Evolutionary conservation across 2,888 invertebrate genomes (phyloP).

Genomic region (Conus canariensis): DNA sequence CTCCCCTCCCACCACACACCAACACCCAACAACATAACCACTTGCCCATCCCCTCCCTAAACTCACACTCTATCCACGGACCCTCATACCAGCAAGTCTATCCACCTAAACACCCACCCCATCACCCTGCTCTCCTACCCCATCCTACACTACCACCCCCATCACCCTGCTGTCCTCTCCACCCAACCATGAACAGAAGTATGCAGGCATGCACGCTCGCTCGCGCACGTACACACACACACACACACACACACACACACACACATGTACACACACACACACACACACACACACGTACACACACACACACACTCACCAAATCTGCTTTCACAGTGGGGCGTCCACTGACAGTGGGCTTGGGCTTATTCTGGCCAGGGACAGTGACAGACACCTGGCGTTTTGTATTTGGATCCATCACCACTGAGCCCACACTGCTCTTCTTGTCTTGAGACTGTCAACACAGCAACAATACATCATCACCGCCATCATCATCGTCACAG

Average conservation of each 20-base stretch:
- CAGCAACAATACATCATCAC: neutral
- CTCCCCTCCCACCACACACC: too few species aligned
- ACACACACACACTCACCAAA: conserved; percentile 79
- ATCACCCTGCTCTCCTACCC: too few species aligned
- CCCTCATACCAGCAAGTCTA: too few species aligned
- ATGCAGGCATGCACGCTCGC: too few species aligned
- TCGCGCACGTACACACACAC: neutral
- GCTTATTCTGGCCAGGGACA: conserved; percentile 96
- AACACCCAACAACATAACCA: too few species aligned
- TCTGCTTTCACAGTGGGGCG: conserved; percentile 93
- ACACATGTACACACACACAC: neutral
- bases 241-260: conserved; percentile 55
- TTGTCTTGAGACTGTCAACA: conserved; percentile 63
- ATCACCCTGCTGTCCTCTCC: too few species aligned
- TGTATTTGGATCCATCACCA: conserved; percentile 55
- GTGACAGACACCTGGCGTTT: conserved; percentile 90
- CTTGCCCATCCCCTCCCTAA: too few species aligned
- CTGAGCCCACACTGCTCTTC: conserved; percentile 67
- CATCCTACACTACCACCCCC: too few species aligned
- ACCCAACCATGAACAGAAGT: too few species aligned
- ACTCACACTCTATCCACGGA: too few species aligned
- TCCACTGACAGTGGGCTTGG: conserved; percentile 87
- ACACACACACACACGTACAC: neutral
- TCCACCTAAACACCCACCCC: too few species aligned
- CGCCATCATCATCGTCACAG: neutral